These are phyloP conservation scores for Scopus umbretta DNA, from an alignment of 2,113 vertebrate species.

Conservation along the genomic window DNA sequence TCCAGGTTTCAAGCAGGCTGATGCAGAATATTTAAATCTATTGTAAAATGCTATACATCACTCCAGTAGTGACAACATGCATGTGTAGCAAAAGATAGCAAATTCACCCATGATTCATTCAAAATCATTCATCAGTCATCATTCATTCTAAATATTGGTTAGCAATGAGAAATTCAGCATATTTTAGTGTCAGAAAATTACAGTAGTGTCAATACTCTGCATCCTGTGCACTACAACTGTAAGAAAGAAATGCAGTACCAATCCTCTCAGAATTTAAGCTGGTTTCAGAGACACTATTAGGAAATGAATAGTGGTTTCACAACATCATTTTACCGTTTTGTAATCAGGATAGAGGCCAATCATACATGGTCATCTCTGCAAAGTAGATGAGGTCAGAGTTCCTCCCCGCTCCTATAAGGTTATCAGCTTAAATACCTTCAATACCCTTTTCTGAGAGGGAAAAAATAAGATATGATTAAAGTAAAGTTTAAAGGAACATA, in stretches of 20 bases:
- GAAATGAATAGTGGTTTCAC: conserved; percentile 51
- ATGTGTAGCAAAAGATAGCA: background rate
- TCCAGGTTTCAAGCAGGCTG: background rate
- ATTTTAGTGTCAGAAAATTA: background rate
- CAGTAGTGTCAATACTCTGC: background rate
- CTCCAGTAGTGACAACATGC: background rate
- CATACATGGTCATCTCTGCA: background rate
- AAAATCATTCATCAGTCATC: background rate
- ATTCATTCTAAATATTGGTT: background rate
- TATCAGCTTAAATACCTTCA: conserved; percentile 20
- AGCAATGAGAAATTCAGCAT: background rate
- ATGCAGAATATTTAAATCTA: background rate
- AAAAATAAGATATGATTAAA: background rate
- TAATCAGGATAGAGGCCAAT: conserved; percentile 48
- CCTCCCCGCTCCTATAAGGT: background rate
- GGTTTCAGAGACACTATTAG: conserved; percentile 34
- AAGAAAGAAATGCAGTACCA: background rate
- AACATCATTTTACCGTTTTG: conserved; percentile 52
- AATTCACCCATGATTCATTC: background rate
- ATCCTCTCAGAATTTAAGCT: background rate
- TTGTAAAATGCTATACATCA: background rate
- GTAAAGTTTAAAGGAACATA: background rate
- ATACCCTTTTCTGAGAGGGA: background rate
- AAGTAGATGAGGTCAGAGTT: conserved; percentile 37
- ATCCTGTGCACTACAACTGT: background rate